These are phyloP conservation scores for Mechanitis mazaeus DNA, from an alignment of 2,888 invertebrate genomes.

Conservation along the genomic window DNA sequence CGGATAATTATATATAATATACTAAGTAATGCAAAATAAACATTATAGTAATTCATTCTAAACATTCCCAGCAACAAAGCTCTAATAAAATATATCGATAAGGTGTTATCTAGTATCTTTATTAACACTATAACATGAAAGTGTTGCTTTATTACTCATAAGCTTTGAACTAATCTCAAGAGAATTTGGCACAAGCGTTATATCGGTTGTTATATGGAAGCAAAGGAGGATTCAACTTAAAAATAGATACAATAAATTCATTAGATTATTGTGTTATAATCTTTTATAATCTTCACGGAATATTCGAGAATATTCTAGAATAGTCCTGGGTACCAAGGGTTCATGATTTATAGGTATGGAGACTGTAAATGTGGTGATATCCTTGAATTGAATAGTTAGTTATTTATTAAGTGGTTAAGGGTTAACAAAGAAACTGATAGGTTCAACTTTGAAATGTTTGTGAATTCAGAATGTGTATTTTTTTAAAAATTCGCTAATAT, in stretches of 20 bases:
- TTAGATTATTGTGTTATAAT: too few species aligned
- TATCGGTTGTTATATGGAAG: background rate
- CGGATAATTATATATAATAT: background rate
- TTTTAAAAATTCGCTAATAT: too few species aligned
- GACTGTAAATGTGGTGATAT: too few species aligned
- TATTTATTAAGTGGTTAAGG: too few species aligned
- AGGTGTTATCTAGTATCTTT: slow-evolving; percentile 4
- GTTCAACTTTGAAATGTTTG: too few species aligned
- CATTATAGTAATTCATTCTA: background rate
- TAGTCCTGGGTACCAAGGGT: too few species aligned
- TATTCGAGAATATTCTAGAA: too few species aligned
- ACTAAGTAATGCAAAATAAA: background rate
- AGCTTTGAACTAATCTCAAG: slow-evolving; percentile 2
- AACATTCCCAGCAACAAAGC: background rate
- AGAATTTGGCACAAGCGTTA: slow-evolving; percentile 4
- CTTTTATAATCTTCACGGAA: too few species aligned
- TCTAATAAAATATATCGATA: background rate
- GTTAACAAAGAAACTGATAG: too few species aligned
- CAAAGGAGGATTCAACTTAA: background rate
- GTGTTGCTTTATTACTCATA: slow-evolving; percentile 2
- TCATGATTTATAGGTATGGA: too few species aligned
- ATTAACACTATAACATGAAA: slow-evolving; percentile 5
- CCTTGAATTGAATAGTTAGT: too few species aligned
- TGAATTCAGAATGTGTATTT: too few species aligned
- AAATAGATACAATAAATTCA: background rate